Conservation (phyloP, 2,888 invertebrate genomes). For the Caenorhabditis sulstoni region DNA sequence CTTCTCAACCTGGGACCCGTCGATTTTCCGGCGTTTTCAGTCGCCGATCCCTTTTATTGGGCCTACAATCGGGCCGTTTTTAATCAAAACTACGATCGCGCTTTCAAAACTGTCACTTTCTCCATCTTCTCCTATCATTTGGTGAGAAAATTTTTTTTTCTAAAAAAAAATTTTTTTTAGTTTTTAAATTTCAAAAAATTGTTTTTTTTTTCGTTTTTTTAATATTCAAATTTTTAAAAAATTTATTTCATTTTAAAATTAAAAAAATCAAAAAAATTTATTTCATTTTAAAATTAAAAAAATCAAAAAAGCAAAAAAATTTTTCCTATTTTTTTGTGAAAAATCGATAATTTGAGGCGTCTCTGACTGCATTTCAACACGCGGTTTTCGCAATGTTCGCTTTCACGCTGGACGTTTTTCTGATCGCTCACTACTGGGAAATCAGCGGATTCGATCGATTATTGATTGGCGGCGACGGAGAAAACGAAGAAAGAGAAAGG, state of each 20-base stretch:
- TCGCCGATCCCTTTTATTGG: constrained; percentile 35
- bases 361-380: not conserved
- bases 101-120: constrained; percentile 10
- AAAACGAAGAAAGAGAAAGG: no score
- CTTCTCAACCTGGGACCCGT: constrained; percentile 20
- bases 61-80: not conserved
- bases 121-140: not conserved
- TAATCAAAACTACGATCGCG: constrained; percentile 15
- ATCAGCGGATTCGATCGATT: not conserved
- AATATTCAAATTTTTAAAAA: not conserved
- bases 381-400: not conserved
- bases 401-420: constrained; percentile 6
- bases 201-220: no score
- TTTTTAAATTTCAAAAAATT: no score
- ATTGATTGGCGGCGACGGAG: no score
- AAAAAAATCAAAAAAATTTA: not conserved
- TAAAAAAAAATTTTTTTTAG: not conserved
- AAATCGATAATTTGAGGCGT: no score
- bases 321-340: no score
- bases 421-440: constrained; percentile 33
- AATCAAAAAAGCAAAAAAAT: no score
- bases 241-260: no score
- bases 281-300: no score
- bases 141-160: constrained; percentile 4
- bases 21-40: constrained; percentile 24